phyloP scores from a whole-genome alignment of 2,797 vertebrate species.

The Catostomus latipinnis region DNA sequence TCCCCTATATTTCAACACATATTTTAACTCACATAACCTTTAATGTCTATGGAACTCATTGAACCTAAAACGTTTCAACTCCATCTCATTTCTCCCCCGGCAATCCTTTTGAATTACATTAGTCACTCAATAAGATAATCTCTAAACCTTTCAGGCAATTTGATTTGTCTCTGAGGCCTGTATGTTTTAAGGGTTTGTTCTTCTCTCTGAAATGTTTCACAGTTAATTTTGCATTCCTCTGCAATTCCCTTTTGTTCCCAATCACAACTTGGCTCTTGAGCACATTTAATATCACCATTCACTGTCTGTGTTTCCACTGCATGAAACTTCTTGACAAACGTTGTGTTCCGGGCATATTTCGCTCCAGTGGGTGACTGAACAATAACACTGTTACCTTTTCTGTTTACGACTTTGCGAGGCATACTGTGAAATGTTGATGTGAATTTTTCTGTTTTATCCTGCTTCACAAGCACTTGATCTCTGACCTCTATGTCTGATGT shows the following conservation, averaged over 20 bases:
- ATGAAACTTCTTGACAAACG: constrained; percentile 33
- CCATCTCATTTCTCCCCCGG: too few relatives aligned
- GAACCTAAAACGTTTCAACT: too few relatives aligned
- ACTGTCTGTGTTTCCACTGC: too few relatives aligned
- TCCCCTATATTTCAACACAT: too few relatives aligned
- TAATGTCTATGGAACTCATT: too few relatives aligned
- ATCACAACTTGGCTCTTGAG: background rate
- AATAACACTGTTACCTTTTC: constrained; percentile 38
- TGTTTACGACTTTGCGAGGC: constrained; percentile 44
- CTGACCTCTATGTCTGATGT: background rate
- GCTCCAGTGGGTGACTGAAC: constrained; percentile 40
- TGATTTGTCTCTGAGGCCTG: background rate
- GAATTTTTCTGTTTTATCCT: constrained; percentile 51
- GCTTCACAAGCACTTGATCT: constrained; percentile 40
- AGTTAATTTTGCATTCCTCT: background rate
- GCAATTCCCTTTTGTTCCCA: background rate
- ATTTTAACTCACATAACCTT: too few relatives aligned
- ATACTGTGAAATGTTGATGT: constrained; percentile 34
- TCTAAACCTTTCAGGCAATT: background rate
- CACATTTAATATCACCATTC: background rate
- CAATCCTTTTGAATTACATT: too few relatives aligned
- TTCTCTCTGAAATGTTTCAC: constrained; percentile 3
- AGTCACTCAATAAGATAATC: background rate
- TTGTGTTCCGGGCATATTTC: constrained; percentile 25
- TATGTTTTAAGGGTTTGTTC: constrained; percentile 15